phyloP scores from a whole-genome alignment of 2,113 vertebrate species.

The Alectura lathami region DNA sequence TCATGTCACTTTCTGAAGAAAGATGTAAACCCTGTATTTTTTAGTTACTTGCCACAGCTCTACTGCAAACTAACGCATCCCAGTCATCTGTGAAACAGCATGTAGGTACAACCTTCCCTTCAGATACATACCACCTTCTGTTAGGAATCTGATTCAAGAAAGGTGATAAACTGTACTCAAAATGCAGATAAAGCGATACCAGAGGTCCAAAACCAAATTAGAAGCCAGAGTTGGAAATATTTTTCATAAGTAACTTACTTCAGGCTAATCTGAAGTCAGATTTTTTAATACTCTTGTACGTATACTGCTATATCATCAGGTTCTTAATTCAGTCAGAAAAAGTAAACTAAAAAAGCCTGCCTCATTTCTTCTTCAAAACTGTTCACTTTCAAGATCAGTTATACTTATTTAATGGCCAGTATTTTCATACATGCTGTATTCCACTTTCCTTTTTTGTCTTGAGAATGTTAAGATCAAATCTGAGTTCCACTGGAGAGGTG shows the following conservation, averaged over 20 bases:
- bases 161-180: background rate
- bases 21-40: background rate
- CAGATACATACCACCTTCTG: background rate
- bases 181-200: background rate
- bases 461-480: background rate
- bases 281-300: background rate
- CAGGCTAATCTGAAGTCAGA: background rate
- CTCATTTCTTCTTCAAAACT: background rate
- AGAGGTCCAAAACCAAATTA: background rate
- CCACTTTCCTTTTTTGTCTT: background rate
- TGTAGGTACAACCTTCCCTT: background rate
- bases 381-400: background rate
- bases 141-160: background rate
- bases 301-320: background rate
- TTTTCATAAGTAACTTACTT: background rate
- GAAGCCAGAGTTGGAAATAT: background rate
- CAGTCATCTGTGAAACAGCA: background rate
- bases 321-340: background rate
- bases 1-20: background rate
- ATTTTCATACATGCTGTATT: background rate
- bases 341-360: background rate
- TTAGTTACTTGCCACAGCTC: background rate
- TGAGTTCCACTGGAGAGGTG: background rate
- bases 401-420: background rate
- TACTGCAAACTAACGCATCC: background rate